phyloP scores from a whole-genome alignment of 2,888 invertebrate species.

The Drosophila infuscata region DNA sequence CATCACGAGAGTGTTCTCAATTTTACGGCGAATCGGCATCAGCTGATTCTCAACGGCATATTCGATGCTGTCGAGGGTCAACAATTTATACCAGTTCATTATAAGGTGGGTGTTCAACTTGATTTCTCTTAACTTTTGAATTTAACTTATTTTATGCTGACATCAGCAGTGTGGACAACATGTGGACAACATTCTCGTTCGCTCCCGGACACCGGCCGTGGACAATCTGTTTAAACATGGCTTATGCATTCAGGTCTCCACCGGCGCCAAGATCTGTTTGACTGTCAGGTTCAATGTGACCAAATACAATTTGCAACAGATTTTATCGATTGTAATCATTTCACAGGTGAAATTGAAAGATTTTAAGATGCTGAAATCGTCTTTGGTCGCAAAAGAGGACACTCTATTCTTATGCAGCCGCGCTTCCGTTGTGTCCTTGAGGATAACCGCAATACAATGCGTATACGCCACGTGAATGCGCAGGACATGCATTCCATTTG shows the following conservation, averaged over 20 bases:
- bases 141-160: background rate
- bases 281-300: conserved; percentile 77
- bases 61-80: conserved; percentile 74
- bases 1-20: conserved; percentile 71
- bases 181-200: conserved; percentile 76
- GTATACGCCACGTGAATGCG: background rate
- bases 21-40: conserved; percentile 52
- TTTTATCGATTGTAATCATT: conserved; percentile 73
- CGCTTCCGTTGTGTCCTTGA: background rate
- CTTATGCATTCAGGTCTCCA: conserved; percentile 64
- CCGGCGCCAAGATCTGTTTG: conserved; percentile 62
- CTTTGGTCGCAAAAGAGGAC: no score
- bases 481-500: no score
- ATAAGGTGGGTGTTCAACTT: conserved; percentile 59
- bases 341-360: conserved; percentile 47
- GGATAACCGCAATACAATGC: background rate
- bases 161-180: conserved; percentile 61
- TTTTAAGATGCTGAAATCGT: background rate
- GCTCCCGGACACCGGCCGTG: conserved; percentile 76
- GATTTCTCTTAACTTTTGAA: background rate
- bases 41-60: conserved; percentile 68
- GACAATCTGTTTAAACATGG: conserved; percentile 78
- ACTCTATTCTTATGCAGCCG: background rate
- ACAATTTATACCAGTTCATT: conserved; percentile 80
- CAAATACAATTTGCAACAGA: conserved; percentile 70